A percentile compares a stretch with the other conserved stretches of the same genome.
Conservation (phyloP, 2,113 vertebrate genomes). For the Rhizomys pruinosus region DNA sequence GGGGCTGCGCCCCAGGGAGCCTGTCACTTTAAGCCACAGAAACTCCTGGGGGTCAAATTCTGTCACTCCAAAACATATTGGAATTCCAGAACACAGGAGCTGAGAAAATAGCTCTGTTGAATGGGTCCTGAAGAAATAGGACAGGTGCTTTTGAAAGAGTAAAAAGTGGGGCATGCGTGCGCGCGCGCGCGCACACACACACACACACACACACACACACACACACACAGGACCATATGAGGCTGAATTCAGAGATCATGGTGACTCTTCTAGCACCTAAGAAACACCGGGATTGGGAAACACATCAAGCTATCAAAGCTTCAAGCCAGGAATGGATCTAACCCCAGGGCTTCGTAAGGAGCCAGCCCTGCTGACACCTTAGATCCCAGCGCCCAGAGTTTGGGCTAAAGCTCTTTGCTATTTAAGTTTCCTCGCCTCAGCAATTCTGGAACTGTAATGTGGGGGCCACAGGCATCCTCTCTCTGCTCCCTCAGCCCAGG, state of each 20-base stretch:
- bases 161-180: too few species aligned
- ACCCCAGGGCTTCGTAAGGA: not conserved
- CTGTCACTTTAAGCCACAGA: not conserved
- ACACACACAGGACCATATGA: not conserved
- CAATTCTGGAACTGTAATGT: too few species aligned
- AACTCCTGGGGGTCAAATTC: not conserved
- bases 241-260: not conserved
- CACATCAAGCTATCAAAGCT: rapidly evolving
- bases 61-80: too few species aligned
- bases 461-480: rapidly evolving
- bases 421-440: too few species aligned
- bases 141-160: not conserved
- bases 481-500: not conserved
- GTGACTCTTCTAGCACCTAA: rapidly evolving
- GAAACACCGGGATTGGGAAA: not conserved
- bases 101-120: not conserved
- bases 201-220: not conserved
- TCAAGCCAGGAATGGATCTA: rapidly evolving
- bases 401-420: not conserved
- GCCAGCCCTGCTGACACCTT: too few species aligned
- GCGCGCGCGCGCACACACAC: too few species aligned
- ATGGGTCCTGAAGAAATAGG: not conserved
- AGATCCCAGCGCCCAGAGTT: too few species aligned
- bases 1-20: not conserved
- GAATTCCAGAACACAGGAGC: not conserved